Evolutionary conservation across 1,140 invertebrate species (phyloP).

Genomic region (Kradibia gibbosae): DNA sequence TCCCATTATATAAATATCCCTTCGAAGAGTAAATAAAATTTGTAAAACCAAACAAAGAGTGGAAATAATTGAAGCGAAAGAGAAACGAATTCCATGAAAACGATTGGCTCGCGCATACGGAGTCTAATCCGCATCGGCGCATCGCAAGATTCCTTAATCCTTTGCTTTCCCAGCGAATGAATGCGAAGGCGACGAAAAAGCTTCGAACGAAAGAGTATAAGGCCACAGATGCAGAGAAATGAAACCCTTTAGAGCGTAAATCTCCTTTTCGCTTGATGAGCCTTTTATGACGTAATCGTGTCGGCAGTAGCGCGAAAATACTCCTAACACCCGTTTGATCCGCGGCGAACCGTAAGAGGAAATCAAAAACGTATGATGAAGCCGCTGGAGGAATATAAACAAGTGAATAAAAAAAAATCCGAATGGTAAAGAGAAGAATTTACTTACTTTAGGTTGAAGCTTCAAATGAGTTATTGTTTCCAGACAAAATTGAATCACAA

Average conservation of each 20-base stretch:
- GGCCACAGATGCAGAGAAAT: conserved; percentile 6
- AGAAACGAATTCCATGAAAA: background rate
- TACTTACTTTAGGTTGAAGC: background rate
- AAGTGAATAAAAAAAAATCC: background rate
- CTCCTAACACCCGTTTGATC: conserved; percentile 20
- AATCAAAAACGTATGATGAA: background rate
- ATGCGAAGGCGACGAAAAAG: background rate
- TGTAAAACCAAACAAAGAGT: background rate
- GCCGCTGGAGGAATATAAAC: background rate
- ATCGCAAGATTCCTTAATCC: conserved; percentile 39
- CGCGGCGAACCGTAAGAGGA: background rate
- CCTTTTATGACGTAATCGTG: conserved; percentile 27
- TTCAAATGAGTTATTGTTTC: background rate
- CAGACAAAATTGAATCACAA: background rate
- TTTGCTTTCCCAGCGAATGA: conserved; percentile 33
- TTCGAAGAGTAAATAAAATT: background rate
- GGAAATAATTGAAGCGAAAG: background rate
- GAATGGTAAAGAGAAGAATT: background rate
- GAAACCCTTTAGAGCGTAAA: conserved; percentile 41
- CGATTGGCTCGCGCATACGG: background rate
- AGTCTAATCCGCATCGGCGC: conserved; percentile 5
- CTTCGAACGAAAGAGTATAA: conserved; percentile 24
- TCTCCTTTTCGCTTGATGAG: conserved; percentile 15
- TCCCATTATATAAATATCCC: background rate
- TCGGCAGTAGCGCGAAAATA: conserved; percentile 20